These are phyloP conservation scores for Gymnorhina tibicen DNA, from an alignment of 2,113 vertebrate species.

Conservation along the genomic window DNA sequence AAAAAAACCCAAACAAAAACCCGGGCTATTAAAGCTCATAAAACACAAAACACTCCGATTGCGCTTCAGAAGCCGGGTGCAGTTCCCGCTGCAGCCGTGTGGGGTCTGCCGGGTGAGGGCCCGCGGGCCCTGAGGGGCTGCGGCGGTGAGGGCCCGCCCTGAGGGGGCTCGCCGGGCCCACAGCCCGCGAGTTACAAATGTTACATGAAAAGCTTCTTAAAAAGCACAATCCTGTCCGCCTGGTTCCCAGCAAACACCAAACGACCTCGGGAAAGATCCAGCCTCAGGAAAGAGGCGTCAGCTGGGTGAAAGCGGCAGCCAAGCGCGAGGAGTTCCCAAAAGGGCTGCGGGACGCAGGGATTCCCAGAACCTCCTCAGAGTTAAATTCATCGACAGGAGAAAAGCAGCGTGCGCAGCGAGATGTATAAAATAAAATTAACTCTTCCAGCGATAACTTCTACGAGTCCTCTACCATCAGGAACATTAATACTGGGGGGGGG, in stretches of 20 bases:
- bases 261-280: not conserved
- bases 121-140: no score
- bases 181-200: not conserved
- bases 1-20: not conserved
- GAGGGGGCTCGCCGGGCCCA: no score
- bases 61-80: fast-evolving
- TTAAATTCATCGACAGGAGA: not conserved
- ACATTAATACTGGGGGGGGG: not conserved
- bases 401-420: not conserved
- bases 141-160: fast-evolving
- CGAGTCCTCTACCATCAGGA: not conserved
- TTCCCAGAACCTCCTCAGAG: fast-evolving
- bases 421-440: fast-evolving
- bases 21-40: not conserved
- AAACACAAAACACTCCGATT: not conserved
- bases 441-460: not conserved
- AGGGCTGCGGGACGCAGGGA: not conserved
- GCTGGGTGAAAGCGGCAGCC: not conserved
- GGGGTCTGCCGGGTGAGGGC: not conserved
- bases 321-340: fast-evolving
- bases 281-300: not conserved
- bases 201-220: not conserved
- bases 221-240: not conserved
- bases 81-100: not conserved
- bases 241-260: fast-evolving